Conservation (phyloP, 2,113 vertebrate species). For the Etia nguti region DNA sequence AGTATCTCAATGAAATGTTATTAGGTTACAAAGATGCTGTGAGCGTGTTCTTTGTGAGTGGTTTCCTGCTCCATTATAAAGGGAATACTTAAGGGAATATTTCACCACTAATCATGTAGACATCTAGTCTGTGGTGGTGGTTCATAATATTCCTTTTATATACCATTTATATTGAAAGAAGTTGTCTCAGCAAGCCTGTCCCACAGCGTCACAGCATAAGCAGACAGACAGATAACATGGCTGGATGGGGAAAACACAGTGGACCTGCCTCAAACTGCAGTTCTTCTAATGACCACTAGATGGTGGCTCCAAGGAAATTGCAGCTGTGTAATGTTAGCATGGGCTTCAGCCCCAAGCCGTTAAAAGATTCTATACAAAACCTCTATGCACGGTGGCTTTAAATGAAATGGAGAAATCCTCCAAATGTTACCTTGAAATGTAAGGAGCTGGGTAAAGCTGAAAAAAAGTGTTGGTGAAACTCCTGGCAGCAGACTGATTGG, state of each 20-base stretch:
- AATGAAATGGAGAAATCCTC: not conserved
- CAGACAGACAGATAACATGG: not conserved
- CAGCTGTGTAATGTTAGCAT: not conserved
- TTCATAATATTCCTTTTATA: not conserved
- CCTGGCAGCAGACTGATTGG: not conserved
- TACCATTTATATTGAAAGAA: not conserved
- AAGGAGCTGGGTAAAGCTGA: not conserved
- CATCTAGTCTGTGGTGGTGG: not conserved
- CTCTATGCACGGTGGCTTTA: not conserved
- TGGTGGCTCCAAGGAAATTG: not conserved
- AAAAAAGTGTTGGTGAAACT: not conserved
- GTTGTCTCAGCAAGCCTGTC: not conserved
- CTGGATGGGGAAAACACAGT: not conserved
- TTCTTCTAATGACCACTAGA: not conserved
- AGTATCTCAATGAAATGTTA: slow-evolving; percentile 18
- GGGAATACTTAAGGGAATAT: slow-evolving; percentile 20
- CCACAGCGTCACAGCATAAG: not conserved
- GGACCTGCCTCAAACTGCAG: not conserved
- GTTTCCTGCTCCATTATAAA: slow-evolving; percentile 15
- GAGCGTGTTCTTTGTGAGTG: slow-evolving; percentile 7
- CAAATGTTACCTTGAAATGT: not conserved
- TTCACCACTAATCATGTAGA: slow-evolving; percentile 22
- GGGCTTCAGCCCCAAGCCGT: not conserved
- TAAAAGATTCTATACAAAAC: not conserved
- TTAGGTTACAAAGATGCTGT: slow-evolving; percentile 10